phyloP scores from a whole-genome alignment of 2,888 invertebrate species.

The Theristus sp. region DNA sequence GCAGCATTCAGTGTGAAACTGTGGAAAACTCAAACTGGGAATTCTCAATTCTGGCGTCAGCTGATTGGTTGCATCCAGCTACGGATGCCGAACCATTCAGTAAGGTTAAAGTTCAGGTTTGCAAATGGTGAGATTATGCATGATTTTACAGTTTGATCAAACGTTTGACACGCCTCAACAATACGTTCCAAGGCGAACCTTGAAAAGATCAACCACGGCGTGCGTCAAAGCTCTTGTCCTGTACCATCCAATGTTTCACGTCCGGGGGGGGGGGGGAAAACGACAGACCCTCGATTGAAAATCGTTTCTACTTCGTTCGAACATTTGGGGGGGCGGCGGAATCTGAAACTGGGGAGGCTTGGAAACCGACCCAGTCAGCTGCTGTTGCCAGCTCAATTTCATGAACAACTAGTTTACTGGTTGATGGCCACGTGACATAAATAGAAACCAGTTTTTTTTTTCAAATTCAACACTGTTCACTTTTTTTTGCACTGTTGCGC shows the following conservation, averaged over 20 bases:
- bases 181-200: slow-evolving; percentile 29
- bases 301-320: slow-evolving; percentile 74
- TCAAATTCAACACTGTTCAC: slow-evolving; percentile 20
- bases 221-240: slow-evolving; percentile 60
- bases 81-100: no score
- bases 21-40: no score
- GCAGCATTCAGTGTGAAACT: no score
- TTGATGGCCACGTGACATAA: neutral
- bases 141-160: neutral
- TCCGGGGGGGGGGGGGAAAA: slow-evolving; percentile 93
- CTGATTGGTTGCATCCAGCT: no score
- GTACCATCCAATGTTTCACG: slow-evolving; percentile 83
- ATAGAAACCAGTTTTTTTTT: neutral
- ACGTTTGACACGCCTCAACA: neutral
- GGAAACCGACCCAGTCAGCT: neutral
- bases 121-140: no score
- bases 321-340: slow-evolving; percentile 65
- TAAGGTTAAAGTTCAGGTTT: neutral
- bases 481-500: slow-evolving; percentile 82
- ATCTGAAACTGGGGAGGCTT: slow-evolving; percentile 33
- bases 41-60: no score
- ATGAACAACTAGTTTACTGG: no score
- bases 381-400: no score
- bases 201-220: slow-evolving; percentile 70
- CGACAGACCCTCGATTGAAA: slow-evolving; percentile 94